phyloP scores from a whole-genome alignment of 1,140 invertebrate genomes.

The Eumaeus atala region DNA sequence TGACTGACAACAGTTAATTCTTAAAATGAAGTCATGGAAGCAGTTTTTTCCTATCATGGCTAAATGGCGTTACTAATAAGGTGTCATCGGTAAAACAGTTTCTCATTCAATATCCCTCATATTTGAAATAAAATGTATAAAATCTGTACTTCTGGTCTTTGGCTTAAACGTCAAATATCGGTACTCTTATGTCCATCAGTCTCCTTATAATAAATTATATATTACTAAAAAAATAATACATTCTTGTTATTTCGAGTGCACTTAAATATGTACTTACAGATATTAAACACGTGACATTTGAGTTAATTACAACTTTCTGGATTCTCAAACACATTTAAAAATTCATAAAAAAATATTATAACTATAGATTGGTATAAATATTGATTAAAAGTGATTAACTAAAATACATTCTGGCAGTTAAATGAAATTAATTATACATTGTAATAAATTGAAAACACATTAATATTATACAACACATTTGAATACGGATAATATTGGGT shows the following conservation, averaged over 20 bases:
- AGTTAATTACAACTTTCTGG: conserved; percentile 1
- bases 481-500: too few species aligned
- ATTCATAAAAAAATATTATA: conserved; percentile 3
- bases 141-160: conserved; percentile 29
- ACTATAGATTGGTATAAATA: conserved; percentile 5
- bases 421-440: neutral
- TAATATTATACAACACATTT: too few species aligned
- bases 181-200: conserved; percentile 20
- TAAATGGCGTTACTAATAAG: too few species aligned
- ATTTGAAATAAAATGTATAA: too few species aligned
- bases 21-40: too few species aligned
- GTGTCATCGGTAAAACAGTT: too few species aligned
- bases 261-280: neutral
- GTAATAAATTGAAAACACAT: conserved; percentile 1
- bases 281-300: neutral
- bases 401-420: conserved; percentile 9
- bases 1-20: too few species aligned
- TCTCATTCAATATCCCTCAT: too few species aligned
- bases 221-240: conserved; percentile 11
- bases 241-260: neutral
- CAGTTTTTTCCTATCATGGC: too few species aligned
- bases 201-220: conserved; percentile 14
- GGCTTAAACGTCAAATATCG: conserved; percentile 34
- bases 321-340: neutral
- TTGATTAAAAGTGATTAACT: conserved; percentile 5